Base-by-base conservation (phyloP, 2,797 vertebrate genomes). In the Clamator glandarius region DNA sequence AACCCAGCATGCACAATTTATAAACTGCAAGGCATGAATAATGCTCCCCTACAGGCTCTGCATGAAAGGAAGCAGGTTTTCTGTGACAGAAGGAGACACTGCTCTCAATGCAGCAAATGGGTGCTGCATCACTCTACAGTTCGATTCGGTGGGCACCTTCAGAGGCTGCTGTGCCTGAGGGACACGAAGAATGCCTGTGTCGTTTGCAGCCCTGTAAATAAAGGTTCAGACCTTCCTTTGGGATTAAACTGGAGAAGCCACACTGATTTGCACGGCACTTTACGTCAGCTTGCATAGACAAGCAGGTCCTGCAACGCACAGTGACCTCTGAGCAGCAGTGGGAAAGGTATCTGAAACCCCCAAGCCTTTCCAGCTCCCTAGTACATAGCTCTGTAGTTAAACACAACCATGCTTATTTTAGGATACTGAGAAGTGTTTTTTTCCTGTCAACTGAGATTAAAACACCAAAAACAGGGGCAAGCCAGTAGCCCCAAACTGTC, bases 131-230 rank as follows among this genome's bases (percentile, higher is more conserved):
- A 4, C 66, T n/a, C 33, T 75, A 35, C 2, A 6, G 23, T 21
- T 20, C 5, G 19, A 39, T 58, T 50, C 80, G 15, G 41, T 2
- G 15, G 44, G 63, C 58, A 35, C 1, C 2, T 44, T 50, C 77
- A 31, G 73, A 78, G 86, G 61, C 66, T 76, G 59, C 55, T 31
- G 87, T n/a, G 39, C 68, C 68, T 24, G 15, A 35, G 73, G 83
- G 61, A 52, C 36, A 17, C 0, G 0, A 17, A 51, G 54, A 63
- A 29, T 9, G 17, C 35, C 1, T 2, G 24, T 10, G n/a, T 11
- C 17, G 35, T 24, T 79, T 29, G 39, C 55, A 84, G 84, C 55
- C 42, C 59, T 33, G 5, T 3, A 79, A 63, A 50, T 8, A 11
- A 42, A 73, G 81, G 63, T 41, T 75, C 36, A 1, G 4, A 44